Evolutionary conservation across 2,113 vertebrate genomes (phyloP).

Genomic region (Bettongia penicillata): DNA sequence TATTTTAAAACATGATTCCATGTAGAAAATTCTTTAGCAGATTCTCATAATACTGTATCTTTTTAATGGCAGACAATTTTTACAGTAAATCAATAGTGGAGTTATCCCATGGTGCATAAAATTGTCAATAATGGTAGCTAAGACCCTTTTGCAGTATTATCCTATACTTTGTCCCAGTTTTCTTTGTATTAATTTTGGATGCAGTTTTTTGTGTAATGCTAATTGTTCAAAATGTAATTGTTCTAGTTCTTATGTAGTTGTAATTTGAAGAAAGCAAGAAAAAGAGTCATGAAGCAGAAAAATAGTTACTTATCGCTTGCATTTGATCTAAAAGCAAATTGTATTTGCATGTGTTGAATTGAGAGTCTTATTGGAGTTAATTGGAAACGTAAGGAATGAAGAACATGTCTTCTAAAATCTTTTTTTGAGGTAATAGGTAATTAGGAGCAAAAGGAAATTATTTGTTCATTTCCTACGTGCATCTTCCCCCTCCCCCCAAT

Average conservation of each 20-base stretch:
- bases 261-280: constrained; percentile 45
- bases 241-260: constrained; percentile 24
- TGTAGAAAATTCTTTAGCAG: constrained; percentile 21
- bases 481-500: constrained; percentile 9
- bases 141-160: constrained; percentile 5
- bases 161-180: constrained; percentile 30
- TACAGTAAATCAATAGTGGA: constrained; percentile 30
- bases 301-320: constrained; percentile 46
- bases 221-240: constrained; percentile 19
- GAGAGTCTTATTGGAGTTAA: constrained; percentile 43
- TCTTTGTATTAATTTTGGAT: constrained; percentile 54
- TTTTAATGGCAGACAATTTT: constrained; percentile 32
- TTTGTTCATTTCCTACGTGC: constrained; percentile 1
- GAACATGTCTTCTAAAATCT: constrained; percentile 1
- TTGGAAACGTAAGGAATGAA: constrained; percentile 55
- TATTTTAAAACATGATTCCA: constrained; percentile 33
- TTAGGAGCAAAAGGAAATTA: background rate
- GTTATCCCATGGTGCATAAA: constrained; percentile 46
- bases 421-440: constrained; percentile 7
- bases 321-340: no score
- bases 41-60: constrained; percentile 44
- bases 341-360: constrained; percentile 27
- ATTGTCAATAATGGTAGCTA: constrained; percentile 35
- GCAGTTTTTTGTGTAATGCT: constrained; percentile 15
- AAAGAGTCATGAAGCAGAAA: constrained; percentile 37